Base-by-base conservation (phyloP, 2,113 vertebrate species). In the Clarias macrocephalus region DNA sequence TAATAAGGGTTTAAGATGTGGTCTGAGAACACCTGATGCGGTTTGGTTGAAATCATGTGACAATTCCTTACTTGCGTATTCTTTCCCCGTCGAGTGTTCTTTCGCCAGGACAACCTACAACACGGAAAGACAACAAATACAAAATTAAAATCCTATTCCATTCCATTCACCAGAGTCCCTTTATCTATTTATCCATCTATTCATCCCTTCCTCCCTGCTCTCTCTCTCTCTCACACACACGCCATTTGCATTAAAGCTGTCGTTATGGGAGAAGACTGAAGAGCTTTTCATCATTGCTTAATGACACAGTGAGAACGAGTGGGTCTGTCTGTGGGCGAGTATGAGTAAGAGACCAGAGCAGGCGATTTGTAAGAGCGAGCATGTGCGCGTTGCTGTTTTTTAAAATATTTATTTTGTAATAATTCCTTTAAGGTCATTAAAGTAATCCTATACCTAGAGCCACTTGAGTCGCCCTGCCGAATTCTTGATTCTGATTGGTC, bases 21-120 rank as follows among this genome's bases (percentile, higher is more conserved):
- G 48, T 48, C 48, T 8, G 48, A 48, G 48, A 48, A 48, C 48
- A 48, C 48, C 7, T 48, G 48, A 16, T n/a, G 4, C 9, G 30
- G 9, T 30, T 59, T 42, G 57, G 2, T 62, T 16, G 30, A 19
- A 15, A 75, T 10, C 25, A n/a, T 1, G 52, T 76, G 42, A n/a
- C 73, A 42, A 57, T 76, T 93, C 96, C 98, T 97, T 95, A 99
- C 98, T 98, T 93, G 98, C 98, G 95, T 97, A 99, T 95, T 99
- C 98, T 94, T 97, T 98, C 90, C 95, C 97, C 83, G 96, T 97
- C 89, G 95, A 89, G 93, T 97, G 93, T 93, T 99, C 98, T 94
- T 96, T 97, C 90, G 98, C 98, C 93, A 99, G 95, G 89, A 99
- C 98, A 92, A 99, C 98, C 98, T 99, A 91, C 72, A 7, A 57